Percentiles rank a stretch among this genome's conserved stretches.
phyloP scores from a whole-genome alignment of 2,888 invertebrate species.

The Tenthredo livida region DNA sequence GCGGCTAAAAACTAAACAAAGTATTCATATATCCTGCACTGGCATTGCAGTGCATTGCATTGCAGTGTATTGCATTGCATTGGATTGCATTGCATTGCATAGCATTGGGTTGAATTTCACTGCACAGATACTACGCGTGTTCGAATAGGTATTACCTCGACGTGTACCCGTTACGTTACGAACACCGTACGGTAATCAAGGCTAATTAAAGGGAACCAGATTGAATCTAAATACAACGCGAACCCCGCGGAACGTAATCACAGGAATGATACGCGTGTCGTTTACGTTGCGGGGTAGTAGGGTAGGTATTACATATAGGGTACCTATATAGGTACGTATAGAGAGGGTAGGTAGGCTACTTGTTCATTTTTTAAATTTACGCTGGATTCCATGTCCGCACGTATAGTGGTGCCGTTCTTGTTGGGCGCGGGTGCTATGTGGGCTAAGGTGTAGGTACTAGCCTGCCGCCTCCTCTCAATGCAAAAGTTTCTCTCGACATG shows the following conservation, averaged over 20 bases:
- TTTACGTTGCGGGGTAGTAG: neutral
- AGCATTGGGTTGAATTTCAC: too few species aligned
- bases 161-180: neutral
- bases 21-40: constrained; percentile 22
- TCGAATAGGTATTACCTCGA: constrained; percentile 13
- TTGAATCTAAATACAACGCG: constrained; percentile 32
- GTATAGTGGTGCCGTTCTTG: neutral
- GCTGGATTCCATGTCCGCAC: neutral
- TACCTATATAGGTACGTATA: neutral
- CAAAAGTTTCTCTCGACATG: constrained; percentile 36
- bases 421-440: neutral
- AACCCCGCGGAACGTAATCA: constrained; percentile 12
- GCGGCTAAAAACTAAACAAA: constrained; percentile 41
- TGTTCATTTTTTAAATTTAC: constrained; percentile 15
- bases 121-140: neutral
- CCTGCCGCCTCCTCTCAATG: neutral
- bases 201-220: constrained; percentile 43
- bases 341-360: neutral
- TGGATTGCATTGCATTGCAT: neutral
- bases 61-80: neutral
- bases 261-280: constrained; percentile 34
- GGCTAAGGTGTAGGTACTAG: neutral
- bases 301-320: neutral
- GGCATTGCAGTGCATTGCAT: neutral
- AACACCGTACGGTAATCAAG: constrained; percentile 38